These are phyloP conservation scores for Coluber constrictor DNA, from an alignment of 2,797 vertebrate species.

Conservation along the genomic window DNA sequence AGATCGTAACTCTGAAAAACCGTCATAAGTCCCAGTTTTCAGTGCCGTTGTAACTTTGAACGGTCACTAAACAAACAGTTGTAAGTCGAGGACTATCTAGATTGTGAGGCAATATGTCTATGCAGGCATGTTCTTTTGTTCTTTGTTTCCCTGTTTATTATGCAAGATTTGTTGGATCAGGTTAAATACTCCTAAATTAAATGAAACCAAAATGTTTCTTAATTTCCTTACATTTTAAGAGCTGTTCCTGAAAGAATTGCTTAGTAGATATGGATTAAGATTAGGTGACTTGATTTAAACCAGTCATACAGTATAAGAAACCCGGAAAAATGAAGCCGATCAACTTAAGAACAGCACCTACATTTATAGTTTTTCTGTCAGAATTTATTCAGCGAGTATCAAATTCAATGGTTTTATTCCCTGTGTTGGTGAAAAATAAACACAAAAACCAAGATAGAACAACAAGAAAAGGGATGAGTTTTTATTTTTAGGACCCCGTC, in stretches of 20 bases:
- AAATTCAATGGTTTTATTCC: background rate
- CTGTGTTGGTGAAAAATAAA: background rate
- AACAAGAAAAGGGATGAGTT: background rate
- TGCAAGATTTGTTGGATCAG: background rate
- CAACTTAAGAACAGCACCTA: slow-evolving; percentile 25
- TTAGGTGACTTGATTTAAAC: background rate
- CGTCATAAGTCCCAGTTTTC: too few species aligned
- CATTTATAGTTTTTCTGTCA: background rate
- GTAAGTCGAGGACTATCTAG: background rate
- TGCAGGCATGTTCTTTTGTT: background rate
- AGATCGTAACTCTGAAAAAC: background rate
- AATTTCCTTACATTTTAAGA: background rate
- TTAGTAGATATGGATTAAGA: background rate
- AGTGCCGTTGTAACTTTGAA: background rate
- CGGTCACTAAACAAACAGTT: background rate
- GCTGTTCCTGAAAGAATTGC: slow-evolving; percentile 1
- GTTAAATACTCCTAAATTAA: slow-evolving; percentile 4
- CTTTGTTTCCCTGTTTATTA: background rate
- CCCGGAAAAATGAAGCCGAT: background rate
- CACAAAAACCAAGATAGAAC: background rate
- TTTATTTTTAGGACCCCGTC: background rate
- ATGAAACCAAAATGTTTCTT: background rate
- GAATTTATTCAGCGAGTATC: background rate
- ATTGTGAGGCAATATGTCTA: background rate
- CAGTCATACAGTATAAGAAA: background rate